Conservation (phyloP, 2,888 invertebrate genomes). For the Drosophila cracens region DNA sequence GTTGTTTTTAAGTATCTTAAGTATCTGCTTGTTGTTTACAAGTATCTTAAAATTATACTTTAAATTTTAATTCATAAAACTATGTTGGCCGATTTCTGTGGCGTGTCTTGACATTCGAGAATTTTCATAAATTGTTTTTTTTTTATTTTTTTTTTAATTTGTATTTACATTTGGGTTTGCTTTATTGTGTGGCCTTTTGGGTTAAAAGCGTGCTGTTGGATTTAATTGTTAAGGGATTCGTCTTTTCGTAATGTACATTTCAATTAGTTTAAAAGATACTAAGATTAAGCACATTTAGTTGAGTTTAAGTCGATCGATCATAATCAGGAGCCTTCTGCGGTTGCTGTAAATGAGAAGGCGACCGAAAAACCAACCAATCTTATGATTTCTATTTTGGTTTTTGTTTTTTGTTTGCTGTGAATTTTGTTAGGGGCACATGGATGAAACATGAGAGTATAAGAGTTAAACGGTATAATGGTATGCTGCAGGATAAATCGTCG, state of each 20-base stretch:
- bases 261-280: constrained; percentile 32
- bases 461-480: constrained; percentile 48
- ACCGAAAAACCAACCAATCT: constrained; percentile 86
- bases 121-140: constrained; percentile 9
- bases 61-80: constrained; percentile 19
- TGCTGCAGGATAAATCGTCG: constrained; percentile 45
- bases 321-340: constrained; percentile 90
- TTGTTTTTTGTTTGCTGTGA: constrained; percentile 20
- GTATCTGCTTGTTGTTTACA: constrained; percentile 35
- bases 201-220: constrained; percentile 67
- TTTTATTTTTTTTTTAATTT: constrained; percentile 7
- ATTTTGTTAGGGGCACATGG: constrained; percentile 45
- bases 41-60: constrained; percentile 48
- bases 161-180: constrained; percentile 48
- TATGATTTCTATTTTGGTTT: constrained; percentile 44
- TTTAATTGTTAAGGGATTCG: constrained; percentile 25
- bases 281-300: constrained; percentile 34
- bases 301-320: constrained; percentile 60
- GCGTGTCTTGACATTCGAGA: constrained; percentile 56
- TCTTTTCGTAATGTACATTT: constrained; percentile 51
- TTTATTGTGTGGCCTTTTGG: constrained; percentile 40
- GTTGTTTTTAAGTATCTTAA: constrained; percentile 1
- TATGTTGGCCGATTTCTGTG: constrained; percentile 35
- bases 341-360: constrained; percentile 93
- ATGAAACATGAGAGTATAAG: constrained; percentile 56